Base-by-base conservation (phyloP, 2,888 invertebrate genomes). In the Chromoteleia sp. region DNA sequence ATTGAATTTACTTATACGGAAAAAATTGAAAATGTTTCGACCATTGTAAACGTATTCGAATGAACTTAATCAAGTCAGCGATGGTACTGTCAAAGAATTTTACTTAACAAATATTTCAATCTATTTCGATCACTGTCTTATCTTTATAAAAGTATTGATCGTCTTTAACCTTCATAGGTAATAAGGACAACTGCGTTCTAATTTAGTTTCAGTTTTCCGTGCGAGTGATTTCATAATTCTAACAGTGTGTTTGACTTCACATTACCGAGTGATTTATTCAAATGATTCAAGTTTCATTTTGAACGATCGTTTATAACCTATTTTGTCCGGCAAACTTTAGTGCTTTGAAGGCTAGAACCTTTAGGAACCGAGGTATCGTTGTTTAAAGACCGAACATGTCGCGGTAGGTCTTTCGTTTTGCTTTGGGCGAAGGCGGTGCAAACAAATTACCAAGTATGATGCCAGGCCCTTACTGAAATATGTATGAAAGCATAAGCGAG, bases 381-480 rank as follows among this genome's bases (percentile, higher is more conserved):
- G 61, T 63, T 73, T 63, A 74, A 74, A 74, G 63, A 56, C 63
- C 61, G 76, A 76, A 59, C 76, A 67, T 76, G 76, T 67, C 76
- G 76, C 67, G 80, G 65, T 70, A 50, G 71, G 68, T 67, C 61
- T 45, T 70, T 45, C 56, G 59, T 77, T 82, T 78, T 50, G 65
- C 71, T 68, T 77, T 77, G 50, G 58, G 52, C 74, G 56, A 78
- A 83, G 84, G 80, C 82, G 79, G 45, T 76, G 82, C 76, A 68
- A 83, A 84, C 83, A 83, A 85, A 90, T 90, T 89, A 89, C 86
- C 88, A 90, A 90, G 89, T 88, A 89, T 89, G 88, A 89, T 89
- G 86, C 82, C 59, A 80, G 81, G 45, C 75, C 61, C 75, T 79
- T 76, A 77, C 85, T 89, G 88, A 89, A 90, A 90, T 90, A 90